phyloP scores from a whole-genome alignment of 2,888 invertebrate species.

The Onthophagus sagittarius region DNA sequence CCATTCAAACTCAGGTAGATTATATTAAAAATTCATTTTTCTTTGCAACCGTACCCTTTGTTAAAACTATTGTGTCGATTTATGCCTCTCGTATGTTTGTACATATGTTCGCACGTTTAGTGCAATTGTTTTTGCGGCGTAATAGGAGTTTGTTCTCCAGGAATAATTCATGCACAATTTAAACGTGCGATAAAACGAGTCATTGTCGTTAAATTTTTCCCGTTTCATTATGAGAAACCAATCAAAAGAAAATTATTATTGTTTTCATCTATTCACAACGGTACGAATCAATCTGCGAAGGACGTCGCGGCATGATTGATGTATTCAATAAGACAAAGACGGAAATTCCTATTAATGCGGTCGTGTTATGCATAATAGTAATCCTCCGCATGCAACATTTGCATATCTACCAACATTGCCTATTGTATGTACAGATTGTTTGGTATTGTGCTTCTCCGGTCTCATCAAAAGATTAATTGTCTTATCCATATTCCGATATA shows the following conservation, averaged over 20 bases:
- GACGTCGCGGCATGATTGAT: not conserved
- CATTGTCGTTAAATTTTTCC: not conserved
- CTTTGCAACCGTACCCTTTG: not conserved
- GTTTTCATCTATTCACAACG: not conserved
- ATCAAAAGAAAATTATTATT: not conserved
- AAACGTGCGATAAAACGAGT: not conserved
- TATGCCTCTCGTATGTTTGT: not conserved
- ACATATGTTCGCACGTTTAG: not conserved
- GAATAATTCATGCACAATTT: not conserved
- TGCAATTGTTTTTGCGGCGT: not conserved
- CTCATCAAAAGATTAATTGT: not conserved
- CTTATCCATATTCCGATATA: not conserved
- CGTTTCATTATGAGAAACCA: not conserved
- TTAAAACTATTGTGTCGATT: not conserved
- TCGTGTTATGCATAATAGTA: not conserved
- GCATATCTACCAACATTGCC: not conserved
- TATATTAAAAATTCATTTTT: conserved; percentile 8
- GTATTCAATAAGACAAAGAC: not conserved
- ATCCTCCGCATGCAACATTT: not conserved
- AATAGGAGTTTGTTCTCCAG: not conserved
- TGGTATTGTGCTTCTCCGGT: not conserved
- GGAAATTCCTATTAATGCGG: not conserved
- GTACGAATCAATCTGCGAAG: not conserved
- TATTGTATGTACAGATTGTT: not conserved
- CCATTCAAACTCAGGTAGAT: conserved; percentile 10